Base-by-base conservation (phyloP, 1,140 invertebrate genomes). In the Trichomalopsis sarcophagae region DNA sequence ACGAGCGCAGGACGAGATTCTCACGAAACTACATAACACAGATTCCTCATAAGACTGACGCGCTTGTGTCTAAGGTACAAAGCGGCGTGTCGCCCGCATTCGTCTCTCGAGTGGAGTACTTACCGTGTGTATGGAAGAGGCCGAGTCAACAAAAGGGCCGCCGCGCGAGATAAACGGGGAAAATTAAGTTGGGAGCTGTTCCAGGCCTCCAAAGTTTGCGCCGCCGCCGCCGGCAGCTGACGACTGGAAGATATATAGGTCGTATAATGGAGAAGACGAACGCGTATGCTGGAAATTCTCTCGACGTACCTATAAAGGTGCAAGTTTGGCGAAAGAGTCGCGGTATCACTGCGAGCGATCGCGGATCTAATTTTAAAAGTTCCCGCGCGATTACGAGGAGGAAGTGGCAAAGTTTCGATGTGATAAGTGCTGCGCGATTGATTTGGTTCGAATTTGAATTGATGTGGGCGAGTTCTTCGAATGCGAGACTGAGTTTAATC, bases 151-250 rank as follows among this genome's bases (percentile, higher is more conserved):
- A 76, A 76, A 76, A 27, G 50, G 14, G 50, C 27, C 62, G 17
- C 62, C 62, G 62, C 33, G 78, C 62, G 66, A 80, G 78, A 69
- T 69, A 69, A 80, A 80, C 78, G 78, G 36, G 62, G 33, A n/a
- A 69, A 80, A 69, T 80, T 68, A 69, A 69, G 78, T 69, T 80
- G 36, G 62, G 10, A 50, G 40, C 47, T 77, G 27, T 71, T 33
- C 47, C 75, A 30, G 44, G 14, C 75, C 55, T 62, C 55, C 17
- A 1, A 62, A 62, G 55, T 62, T n/a, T n/a, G 21, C 21, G 55
- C 21, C 55, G 33, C 33, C 55, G 33, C 33, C 33, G 55, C 55
- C 17, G 55, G 55, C 55, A 62, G 55, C 6, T 62, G 55, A 62
- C 55, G 17, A 62, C 55, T 6, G 4, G 17, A 62, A 2, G 17